These are phyloP conservation scores for Myopa testacea DNA, from an alignment of 2,888 invertebrate species.

Conservation along the genomic window DNA sequence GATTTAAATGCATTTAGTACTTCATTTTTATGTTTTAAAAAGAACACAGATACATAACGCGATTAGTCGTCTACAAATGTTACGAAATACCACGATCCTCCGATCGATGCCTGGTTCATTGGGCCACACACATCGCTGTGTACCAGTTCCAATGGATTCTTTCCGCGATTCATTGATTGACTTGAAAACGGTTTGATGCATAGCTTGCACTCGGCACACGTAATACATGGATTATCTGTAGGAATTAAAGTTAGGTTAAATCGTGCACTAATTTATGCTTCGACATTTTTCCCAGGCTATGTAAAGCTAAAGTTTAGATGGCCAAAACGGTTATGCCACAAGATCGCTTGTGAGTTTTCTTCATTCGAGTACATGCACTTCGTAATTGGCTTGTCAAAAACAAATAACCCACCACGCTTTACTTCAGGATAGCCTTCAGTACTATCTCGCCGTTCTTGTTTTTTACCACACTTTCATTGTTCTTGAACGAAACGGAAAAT, in stretches of 20 bases:
- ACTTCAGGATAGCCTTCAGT: not conserved
- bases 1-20: not conserved
- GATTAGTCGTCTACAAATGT: constrained; percentile 46
- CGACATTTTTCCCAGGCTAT: not conserved
- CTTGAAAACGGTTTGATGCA: constrained; percentile 40
- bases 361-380: not conserved
- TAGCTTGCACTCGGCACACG: constrained; percentile 44
- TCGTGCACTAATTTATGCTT: not conserved
- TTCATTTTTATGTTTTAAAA: constrained; percentile 40
- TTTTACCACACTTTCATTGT: not conserved
- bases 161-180: constrained; percentile 33
- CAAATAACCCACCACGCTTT: constrained; percentile 6
- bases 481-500: not conserved
- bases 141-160: constrained; percentile 41
- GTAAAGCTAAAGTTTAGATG: constrained; percentile 9
- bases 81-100: constrained; percentile 45
- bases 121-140: constrained; percentile 47
- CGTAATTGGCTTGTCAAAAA: not conserved
- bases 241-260: not conserved
- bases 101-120: constrained; percentile 43
- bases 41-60: constrained; percentile 42
- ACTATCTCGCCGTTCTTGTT: not conserved
- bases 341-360: too few relatives aligned
- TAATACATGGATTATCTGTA: constrained; percentile 9
- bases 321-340: constrained; percentile 3